Evolutionary conservation across 2,113 vertebrate genomes (phyloP).

Genomic region (Gracilinanus agilis): DNA sequence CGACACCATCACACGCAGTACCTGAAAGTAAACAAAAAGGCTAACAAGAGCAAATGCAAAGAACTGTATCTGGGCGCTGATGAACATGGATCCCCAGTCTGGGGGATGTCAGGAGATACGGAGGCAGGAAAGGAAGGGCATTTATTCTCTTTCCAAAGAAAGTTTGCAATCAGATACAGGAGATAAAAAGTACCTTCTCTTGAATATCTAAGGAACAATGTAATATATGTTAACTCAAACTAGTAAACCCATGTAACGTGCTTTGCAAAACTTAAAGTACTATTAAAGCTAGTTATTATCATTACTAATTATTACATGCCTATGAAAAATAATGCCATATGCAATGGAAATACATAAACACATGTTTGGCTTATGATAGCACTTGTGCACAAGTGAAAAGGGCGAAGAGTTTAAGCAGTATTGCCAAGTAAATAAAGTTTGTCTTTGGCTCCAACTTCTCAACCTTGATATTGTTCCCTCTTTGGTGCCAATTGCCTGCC

Average conservation of each 20-base stretch:
- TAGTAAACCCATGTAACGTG: not conserved
- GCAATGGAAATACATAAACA: not conserved
- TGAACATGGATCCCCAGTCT: not conserved
- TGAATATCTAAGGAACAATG: not conserved
- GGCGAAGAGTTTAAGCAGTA: not conserved
- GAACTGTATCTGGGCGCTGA: not conserved
- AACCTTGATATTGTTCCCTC: not conserved
- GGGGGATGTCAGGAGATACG: not conserved
- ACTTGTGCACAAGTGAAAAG: not conserved
- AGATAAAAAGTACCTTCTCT: not conserved
- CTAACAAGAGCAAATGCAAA: not conserved
- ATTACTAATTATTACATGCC: not conserved
- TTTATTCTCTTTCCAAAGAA: not conserved
- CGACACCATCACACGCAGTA: too few relatives aligned
- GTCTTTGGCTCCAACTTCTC: not conserved
- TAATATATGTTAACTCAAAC: not conserved
- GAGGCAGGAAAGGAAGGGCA: not conserved
- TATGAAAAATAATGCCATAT: not conserved
- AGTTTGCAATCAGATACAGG: not conserved
- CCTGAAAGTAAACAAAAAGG: not conserved
- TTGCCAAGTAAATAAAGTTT: not conserved
- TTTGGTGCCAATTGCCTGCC: not conserved
- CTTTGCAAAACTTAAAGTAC: not conserved
- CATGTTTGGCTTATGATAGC: not conserved
- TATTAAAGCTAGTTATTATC: not conserved